Evolutionary conservation across 2,113 vertebrate genomes (phyloP).

Genomic region (Cochlearius cochlearius): DNA sequence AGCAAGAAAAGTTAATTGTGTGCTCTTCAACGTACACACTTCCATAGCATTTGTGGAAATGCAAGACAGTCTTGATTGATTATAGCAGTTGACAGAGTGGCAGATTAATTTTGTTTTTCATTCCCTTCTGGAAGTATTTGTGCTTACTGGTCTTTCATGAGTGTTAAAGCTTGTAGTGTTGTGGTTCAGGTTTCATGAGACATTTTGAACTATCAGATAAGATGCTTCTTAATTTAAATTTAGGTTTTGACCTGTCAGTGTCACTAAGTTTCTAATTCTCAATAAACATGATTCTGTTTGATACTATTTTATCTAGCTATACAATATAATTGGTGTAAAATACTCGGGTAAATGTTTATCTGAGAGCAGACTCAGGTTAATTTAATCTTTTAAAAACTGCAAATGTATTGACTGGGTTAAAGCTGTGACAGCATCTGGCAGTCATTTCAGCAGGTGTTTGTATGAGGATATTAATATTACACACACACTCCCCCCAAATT

Average conservation of each 20-base stretch:
- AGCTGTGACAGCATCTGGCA: conserved; percentile 10
- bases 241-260: background rate
- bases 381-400: background rate
- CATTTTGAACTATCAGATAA: background rate
- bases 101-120: background rate
- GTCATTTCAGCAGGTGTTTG: conserved; percentile 6
- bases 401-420: background rate
- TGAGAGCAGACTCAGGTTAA: background rate
- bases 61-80: background rate
- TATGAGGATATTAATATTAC: background rate
- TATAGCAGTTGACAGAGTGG: background rate
- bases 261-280: background rate
- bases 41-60: background rate
- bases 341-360: background rate
- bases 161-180: background rate
- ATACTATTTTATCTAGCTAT: background rate
- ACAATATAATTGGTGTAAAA: background rate
- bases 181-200: background rate
- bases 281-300: background rate
- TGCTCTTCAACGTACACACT: background rate
- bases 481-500: background rate
- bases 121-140: background rate
- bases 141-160: background rate
- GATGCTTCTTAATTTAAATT: background rate
- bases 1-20: background rate